Percentiles rank a stretch among this genome's conserved stretches.
Conservation (phyloP, 2,113 vertebrate species). For the Leucopsar rothschildi region DNA sequence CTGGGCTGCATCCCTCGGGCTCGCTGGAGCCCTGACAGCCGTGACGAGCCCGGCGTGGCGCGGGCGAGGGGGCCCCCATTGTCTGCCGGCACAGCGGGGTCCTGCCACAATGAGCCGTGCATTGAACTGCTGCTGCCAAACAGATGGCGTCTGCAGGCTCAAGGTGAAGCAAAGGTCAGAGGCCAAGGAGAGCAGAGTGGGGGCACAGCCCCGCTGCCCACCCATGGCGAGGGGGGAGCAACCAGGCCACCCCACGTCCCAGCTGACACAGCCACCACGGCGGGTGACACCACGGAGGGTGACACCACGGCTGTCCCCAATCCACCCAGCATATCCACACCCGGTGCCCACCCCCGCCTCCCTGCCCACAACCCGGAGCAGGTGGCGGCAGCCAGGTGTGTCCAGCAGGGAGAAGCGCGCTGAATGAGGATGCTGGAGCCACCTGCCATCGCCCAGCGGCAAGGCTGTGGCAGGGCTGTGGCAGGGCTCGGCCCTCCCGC, state of each 20-base stretch:
- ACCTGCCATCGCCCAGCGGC: neutral
- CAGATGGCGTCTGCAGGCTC: conserved; percentile 62
- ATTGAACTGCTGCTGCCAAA: conserved; percentile 31
- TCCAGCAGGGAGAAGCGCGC: neutral
- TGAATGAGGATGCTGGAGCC: neutral
- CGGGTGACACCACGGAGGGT: accelerated
- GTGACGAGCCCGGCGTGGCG: conserved; percentile 11
- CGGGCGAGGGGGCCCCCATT: conserved; percentile 43
- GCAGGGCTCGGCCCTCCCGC: neutral
- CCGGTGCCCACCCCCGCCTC: neutral
- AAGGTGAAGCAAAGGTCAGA: conserved; percentile 68
- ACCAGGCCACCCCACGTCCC: neutral
- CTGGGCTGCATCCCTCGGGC: neutral
- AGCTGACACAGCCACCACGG: neutral
- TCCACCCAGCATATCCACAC: neutral
- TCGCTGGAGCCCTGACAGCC: neutral
- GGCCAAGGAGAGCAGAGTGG: neutral
- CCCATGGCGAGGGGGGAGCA: neutral
- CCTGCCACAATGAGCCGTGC: conserved; percentile 34
- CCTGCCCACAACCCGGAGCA: neutral
- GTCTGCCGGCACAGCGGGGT: conserved; percentile 15
- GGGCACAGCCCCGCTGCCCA: neutral
- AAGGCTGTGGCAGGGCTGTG: neutral
- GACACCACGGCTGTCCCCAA: neutral
- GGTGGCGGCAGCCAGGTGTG: neutral